phyloP scores from a whole-genome alignment of 2,113 vertebrate species.

The Stomatorhinus ivindoensis region DNA sequence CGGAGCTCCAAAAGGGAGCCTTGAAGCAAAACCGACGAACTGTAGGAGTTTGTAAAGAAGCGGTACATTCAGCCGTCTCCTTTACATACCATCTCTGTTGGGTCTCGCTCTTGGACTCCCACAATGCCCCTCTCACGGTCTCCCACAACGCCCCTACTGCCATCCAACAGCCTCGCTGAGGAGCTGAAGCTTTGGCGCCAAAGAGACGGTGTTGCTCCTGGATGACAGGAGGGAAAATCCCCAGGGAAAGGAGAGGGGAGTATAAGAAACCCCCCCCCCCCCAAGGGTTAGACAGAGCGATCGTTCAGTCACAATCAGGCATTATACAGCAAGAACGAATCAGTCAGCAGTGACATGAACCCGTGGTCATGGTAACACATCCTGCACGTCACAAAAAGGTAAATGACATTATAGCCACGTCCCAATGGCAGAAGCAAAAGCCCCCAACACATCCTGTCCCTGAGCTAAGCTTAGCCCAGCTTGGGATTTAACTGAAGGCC shows the following conservation, averaged over 20 bases:
- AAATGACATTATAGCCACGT: neutral
- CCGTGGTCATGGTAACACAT: neutral
- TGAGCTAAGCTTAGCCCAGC: neutral
- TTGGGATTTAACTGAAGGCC: neutral
- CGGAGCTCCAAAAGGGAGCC: neutral
- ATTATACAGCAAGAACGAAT: neutral
- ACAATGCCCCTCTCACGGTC: neutral
- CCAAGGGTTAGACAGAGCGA: neutral
- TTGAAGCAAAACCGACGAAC: neutral
- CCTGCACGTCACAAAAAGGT: neutral
- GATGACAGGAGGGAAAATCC: neutral
- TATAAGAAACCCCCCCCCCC: neutral
- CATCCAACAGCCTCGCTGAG: neutral
- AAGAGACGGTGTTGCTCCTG: neutral
- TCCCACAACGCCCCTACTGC: neutral
- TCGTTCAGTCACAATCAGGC: neutral
- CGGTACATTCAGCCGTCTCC: neutral
- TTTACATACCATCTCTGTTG: neutral
- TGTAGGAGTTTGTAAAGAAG: neutral
- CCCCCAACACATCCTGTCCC: slow-evolving; percentile 6
- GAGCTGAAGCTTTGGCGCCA: too few relatives aligned
- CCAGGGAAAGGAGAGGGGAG: neutral
- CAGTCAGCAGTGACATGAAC: neutral
- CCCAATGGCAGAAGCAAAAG: neutral
- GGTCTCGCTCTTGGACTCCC: neutral